Percentiles rank a stretch among this genome's conserved stretches.
phyloP scores from a whole-genome alignment of 2,113 vertebrate genomes.

The Sitta europaea region DNA sequence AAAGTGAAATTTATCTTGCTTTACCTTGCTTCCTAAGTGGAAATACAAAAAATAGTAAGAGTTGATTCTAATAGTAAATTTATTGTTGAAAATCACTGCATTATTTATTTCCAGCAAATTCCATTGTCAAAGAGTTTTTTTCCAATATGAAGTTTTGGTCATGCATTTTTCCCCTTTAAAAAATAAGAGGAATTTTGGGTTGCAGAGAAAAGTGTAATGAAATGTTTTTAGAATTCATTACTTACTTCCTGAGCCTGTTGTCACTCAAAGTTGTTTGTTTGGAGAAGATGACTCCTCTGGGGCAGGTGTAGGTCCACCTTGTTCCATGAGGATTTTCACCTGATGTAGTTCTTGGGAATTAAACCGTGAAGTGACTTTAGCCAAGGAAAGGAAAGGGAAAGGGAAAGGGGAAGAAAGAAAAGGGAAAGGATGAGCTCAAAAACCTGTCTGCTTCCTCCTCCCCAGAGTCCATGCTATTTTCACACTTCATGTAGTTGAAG shows the following conservation, averaged over 20 bases:
- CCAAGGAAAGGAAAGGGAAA: background rate
- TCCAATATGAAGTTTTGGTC: background rate
- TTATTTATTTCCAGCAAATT: constrained; percentile 1
- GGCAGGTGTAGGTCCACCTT: background rate
- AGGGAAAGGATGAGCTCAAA: background rate
- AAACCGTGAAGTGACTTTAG: background rate
- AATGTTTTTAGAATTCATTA: background rate
- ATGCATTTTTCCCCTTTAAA: background rate
- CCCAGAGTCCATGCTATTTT: background rate
- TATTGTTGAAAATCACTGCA: background rate
- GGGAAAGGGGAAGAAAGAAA: background rate
- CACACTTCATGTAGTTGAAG: background rate
- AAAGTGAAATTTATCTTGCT: constrained; percentile 1
- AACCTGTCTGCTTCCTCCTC: background rate
- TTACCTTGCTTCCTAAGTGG: background rate
- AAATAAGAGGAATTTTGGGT: background rate
- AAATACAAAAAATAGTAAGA: background rate
- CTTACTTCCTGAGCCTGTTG: background rate
- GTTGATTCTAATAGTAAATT: background rate
- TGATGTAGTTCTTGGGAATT: background rate
- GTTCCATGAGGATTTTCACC: background rate
- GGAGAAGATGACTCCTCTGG: background rate
- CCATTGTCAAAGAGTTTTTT: background rate
- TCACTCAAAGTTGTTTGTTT: background rate
- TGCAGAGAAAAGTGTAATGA: background rate